These are phyloP conservation scores for Baryphthengus martii DNA, from an alignment of 2,113 vertebrate genomes.

Conservation along the genomic window DNA sequence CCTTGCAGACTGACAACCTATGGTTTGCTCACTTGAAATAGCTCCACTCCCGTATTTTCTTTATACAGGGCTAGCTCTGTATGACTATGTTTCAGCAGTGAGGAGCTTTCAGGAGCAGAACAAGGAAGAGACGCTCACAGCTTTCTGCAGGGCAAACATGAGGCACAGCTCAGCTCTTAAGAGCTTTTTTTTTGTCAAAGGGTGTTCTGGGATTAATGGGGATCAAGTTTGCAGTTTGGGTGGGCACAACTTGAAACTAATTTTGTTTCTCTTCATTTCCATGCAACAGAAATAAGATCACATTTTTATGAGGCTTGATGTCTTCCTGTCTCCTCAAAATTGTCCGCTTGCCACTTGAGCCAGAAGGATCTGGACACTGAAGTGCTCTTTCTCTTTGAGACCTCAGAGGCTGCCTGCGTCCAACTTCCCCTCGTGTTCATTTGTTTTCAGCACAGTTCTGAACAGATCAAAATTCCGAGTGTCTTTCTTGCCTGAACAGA, in stretches of 20 bases:
- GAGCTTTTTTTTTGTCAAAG: not conserved
- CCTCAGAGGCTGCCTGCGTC: not conserved
- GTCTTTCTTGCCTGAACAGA: not conserved
- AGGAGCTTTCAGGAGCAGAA: not conserved
- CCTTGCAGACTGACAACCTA: not conserved
- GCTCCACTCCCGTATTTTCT: fast-evolving
- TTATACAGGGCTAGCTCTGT: not conserved
- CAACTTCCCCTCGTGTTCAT: not conserved
- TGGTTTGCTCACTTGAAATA: not conserved
- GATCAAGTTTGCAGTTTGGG: not conserved
- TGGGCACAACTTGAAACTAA: not conserved
- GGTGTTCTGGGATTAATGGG: not conserved
- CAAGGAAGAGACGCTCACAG: not conserved
- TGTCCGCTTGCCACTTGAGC: not conserved
- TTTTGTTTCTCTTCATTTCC: not conserved
- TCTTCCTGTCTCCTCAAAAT: not conserved
- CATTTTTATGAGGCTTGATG: not conserved
- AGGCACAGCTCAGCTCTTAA: not conserved
- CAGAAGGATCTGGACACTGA: not conserved
- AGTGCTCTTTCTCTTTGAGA: not conserved
- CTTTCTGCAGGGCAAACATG: not conserved
- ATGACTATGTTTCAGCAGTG: fast-evolving
- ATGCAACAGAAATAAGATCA: not conserved
- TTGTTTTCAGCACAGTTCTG: not conserved
- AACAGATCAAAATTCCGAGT: not conserved